A percentile compares a stretch with the other conserved stretches of the same genome.
phyloP scores from a whole-genome alignment of 2,113 vertebrate genomes.

The Euleptes europaea region DNA sequence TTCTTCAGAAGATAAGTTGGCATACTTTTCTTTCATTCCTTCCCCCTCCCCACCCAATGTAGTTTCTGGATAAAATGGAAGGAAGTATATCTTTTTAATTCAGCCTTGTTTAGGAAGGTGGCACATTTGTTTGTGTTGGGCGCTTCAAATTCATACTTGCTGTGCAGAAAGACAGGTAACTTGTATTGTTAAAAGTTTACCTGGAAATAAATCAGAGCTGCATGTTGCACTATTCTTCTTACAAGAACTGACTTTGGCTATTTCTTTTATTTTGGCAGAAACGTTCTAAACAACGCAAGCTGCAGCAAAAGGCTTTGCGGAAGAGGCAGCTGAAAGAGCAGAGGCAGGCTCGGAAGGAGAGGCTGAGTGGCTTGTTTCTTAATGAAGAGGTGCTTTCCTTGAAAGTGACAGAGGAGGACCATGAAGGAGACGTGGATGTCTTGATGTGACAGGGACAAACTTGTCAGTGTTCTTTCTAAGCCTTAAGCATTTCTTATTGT shows the following conservation, averaged over 20 bases:
- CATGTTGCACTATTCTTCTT: neutral
- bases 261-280: constrained; percentile 79
- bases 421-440: constrained; percentile 90
- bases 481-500: constrained; percentile 73
- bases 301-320: constrained; percentile 96
- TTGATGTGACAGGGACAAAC: constrained; percentile 92
- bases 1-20: neutral
- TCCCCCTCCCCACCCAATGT: no score
- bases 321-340: constrained; percentile 98
- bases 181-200: neutral
- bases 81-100: neutral
- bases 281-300: constrained; percentile 95
- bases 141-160: neutral
- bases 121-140: no score
- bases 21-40: neutral
- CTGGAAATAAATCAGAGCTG: neutral
- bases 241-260: neutral
- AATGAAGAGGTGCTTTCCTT: constrained; percentile 97
- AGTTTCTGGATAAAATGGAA: neutral
- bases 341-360: constrained; percentile 95
- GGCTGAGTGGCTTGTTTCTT: constrained; percentile 95
- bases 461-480: constrained; percentile 87
- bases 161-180: neutral
- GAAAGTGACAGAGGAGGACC: constrained; percentile 93
- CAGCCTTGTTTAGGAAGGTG: neutral